These are phyloP conservation scores for Temnopleurus reevesii DNA, from an alignment of 53 echinoderm and acorn worm species.

Conservation along the genomic window DNA sequence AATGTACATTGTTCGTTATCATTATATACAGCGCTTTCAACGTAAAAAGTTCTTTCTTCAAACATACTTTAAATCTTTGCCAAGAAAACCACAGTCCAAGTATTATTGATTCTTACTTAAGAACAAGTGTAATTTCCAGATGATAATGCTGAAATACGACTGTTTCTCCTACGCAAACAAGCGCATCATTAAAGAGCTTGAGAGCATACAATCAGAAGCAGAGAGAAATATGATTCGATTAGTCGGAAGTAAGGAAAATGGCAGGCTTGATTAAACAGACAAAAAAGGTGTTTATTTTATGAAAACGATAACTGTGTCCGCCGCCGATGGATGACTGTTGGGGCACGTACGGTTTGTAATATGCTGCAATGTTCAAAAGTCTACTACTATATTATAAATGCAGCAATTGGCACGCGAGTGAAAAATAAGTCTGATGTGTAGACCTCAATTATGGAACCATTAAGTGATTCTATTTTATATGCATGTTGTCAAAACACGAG, in stretches of 20 bases:
- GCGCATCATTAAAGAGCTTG: constrained; percentile 2
- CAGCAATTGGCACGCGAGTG: background rate
- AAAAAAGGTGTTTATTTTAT: constrained; percentile 49
- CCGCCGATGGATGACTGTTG: background rate
- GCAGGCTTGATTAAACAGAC: constrained; percentile 48
- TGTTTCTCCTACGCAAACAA: background rate
- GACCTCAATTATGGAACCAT: constrained; percentile 10
- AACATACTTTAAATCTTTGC: constrained; percentile 4
- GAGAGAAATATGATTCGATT: constrained; percentile 31
- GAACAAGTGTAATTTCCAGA: constrained; percentile 27
- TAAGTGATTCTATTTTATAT: background rate
- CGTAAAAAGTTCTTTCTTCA: too few relatives aligned
- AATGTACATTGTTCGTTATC: too few relatives aligned
- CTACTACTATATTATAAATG: background rate
- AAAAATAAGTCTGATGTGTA: background rate
- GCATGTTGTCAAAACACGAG: background rate
- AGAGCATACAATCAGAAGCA: constrained; percentile 16
- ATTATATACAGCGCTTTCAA: too few relatives aligned
- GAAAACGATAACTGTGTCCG: constrained; percentile 26
- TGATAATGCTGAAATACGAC: constrained; percentile 32
- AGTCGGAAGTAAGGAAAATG: constrained; percentile 9
- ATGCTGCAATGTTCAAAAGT: background rate
- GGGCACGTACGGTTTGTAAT: background rate
- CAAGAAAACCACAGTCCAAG: constrained; percentile 15
- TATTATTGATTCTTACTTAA: constrained; percentile 55